Evolutionary conservation across 2,113 vertebrate genomes (phyloP).

Genomic region (Triplophysa siluroides): DNA sequence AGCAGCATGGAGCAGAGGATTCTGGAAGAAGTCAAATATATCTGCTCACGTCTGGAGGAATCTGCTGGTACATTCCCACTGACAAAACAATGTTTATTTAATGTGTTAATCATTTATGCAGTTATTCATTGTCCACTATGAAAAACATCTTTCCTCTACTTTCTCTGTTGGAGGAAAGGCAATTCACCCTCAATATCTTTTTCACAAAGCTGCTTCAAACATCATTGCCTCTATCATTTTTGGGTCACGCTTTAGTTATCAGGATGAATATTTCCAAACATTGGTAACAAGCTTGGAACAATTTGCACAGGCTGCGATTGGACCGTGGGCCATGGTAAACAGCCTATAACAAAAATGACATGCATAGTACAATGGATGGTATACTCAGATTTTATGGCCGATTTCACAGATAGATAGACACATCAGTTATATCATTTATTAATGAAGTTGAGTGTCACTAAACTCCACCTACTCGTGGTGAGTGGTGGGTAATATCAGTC

Average conservation of each 20-base stretch:
- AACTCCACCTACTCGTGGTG: too few species aligned
- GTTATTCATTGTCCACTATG: background rate
- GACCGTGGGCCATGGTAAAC: constrained; percentile 45
- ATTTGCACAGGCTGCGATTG: background rate
- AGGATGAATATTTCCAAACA: constrained; percentile 54
- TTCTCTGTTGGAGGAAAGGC: constrained; percentile 7
- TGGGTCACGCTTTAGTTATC: constrained; percentile 64
- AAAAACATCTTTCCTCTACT: background rate
- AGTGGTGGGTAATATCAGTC: too few species aligned
- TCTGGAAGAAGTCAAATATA: constrained; percentile 61
- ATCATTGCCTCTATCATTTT: constrained; percentile 67
- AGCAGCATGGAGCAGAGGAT: constrained; percentile 71
- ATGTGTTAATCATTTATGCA: background rate
- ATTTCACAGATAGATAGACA: too few species aligned
- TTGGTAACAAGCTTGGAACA: constrained; percentile 46
- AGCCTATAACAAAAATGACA: background rate
- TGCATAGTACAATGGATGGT: background rate
- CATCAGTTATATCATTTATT: too few species aligned
- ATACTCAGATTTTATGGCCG: too few species aligned
- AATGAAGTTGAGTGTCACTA: too few species aligned
- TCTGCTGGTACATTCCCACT: constrained; percentile 19
- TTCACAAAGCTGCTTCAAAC: constrained; percentile 60
- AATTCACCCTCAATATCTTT: constrained; percentile 36
- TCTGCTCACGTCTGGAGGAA: constrained; percentile 19
- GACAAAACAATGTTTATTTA: background rate